Evolutionary conservation across 2,797 vertebrate genomes (phyloP), one percentile per base, ranked within the genome.

Genomic region (Oophaga sylvatica): DNA sequence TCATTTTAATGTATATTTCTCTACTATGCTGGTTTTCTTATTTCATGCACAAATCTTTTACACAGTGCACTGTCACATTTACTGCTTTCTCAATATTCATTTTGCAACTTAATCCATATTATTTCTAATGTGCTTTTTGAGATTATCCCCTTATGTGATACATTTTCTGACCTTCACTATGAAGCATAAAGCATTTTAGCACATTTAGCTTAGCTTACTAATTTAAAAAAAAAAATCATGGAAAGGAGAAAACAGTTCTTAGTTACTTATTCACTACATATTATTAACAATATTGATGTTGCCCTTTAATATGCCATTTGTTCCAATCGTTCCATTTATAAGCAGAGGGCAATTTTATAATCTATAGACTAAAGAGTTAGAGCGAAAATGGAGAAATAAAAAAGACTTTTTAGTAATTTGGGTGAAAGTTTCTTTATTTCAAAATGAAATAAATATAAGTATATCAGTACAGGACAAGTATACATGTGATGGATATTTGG

Each of bases 121-220:
- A 22, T 22, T 19, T 73, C 41, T 53, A 15, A 76, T 76, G 5
- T 76, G 73, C 73, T 76, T 76, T 76, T 76, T 22, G 41, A 76
- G 20, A 76, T 76, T 76, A 76, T 76, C 11, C 73, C 41, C 45
- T 76, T 53, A 13, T 76, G 41, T 76, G 73, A 15, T 48, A 76
- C 22, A n/a, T 13, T 48, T 53, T 76, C 5, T 13, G 22, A n/a
- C 10, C 12, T 76, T 76, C 48, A 13, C 41, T 73, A 1, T 45
- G 3, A 12, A 45, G 70, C 45, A 22, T n/a, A n/a, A 35, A 73
- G 35, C 17, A 45, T 73, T 41, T 73, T 22, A 53, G 45, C 22
- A n/a, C 6, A 22, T 75, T 70, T 70, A 41, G 35, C 35, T 71
- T 19, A 41, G 35, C 20, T 7, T 71, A 71, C 7, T 71, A 19